These are phyloP conservation scores for Lagopus leucura DNA, from an alignment of 2,113 vertebrate genomes.

Conservation along the genomic window DNA sequence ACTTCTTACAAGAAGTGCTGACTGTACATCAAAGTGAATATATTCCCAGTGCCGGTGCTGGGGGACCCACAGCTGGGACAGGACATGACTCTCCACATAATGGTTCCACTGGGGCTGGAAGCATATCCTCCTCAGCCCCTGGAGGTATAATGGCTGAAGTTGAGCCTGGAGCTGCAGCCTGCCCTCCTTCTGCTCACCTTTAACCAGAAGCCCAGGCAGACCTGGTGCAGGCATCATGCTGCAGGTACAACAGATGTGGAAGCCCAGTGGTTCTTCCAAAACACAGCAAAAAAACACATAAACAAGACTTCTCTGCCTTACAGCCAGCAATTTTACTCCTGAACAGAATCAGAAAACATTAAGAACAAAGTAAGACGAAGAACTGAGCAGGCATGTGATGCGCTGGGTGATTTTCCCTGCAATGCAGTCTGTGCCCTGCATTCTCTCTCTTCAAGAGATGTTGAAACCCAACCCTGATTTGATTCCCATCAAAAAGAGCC, in stretches of 20 bases:
- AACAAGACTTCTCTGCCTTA: background rate
- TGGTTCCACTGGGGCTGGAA: background rate
- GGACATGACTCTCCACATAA: background rate
- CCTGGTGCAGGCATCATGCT: fast-evolving
- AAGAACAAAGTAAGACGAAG: background rate
- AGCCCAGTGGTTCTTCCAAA: background rate
- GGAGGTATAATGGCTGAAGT: background rate
- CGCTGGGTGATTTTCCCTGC: background rate
- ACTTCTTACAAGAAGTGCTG: background rate
- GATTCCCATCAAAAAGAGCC: conserved; percentile 10
- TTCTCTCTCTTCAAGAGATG: background rate
- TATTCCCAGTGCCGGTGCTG: fast-evolving
- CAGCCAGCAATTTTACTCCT: background rate
- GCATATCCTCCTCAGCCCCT: background rate
- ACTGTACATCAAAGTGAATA: background rate
- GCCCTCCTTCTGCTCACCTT: background rate
- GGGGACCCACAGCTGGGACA: background rate
- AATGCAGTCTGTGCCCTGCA: background rate
- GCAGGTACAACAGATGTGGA: fast-evolving
- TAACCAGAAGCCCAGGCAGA: background rate
- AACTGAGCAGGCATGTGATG: background rate
- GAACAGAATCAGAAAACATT: background rate
- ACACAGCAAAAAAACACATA: background rate
- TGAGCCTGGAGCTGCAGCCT: background rate
- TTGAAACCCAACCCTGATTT: conserved; percentile 29